These are phyloP conservation scores for Leptodactylus fuscus DNA, from an alignment of 2,113 vertebrate species.

Conservation along the genomic window DNA sequence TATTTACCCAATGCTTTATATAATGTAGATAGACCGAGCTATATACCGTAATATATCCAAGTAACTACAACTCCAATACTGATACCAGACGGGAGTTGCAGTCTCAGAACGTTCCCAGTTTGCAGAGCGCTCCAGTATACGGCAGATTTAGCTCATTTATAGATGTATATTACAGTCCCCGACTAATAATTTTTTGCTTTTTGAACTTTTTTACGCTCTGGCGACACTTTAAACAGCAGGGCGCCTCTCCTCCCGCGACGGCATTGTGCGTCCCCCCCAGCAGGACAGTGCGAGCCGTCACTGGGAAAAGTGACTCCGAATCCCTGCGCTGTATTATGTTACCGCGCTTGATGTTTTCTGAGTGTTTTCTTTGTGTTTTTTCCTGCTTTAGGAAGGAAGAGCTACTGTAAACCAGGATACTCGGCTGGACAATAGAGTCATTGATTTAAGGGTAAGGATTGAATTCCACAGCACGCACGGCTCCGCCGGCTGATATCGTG, in stretches of 20 bases:
- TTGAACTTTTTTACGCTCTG: neutral
- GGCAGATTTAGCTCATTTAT: no score
- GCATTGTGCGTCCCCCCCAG: neutral
- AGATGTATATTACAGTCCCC: no score
- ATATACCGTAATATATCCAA: no score
- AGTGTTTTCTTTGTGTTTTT: constrained; percentile 52
- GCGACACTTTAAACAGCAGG: neutral
- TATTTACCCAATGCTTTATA: no score
- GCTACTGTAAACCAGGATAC: constrained; percentile 99
- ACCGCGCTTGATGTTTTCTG: constrained; percentile 37
- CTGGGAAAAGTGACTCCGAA: neutral
- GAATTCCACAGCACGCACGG: neutral
- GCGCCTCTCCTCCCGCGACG: neutral
- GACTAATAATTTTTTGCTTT: neutral
- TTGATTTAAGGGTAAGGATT: constrained; percentile 93
- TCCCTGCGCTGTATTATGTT: constrained; percentile 30
- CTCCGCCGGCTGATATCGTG: neutral
- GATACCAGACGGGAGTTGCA: neutral
- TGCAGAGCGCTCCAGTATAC: no score
- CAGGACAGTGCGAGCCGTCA: neutral
- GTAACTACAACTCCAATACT: neutral
- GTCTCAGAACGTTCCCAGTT: no score
- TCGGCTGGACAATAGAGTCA: constrained; percentile 96
- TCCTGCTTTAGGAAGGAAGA: constrained; percentile 87
- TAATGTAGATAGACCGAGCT: no score